Evolutionary conservation across 1,140 invertebrate genomes (phyloP).

Genomic region (Condylostylus longicornis): DNA sequence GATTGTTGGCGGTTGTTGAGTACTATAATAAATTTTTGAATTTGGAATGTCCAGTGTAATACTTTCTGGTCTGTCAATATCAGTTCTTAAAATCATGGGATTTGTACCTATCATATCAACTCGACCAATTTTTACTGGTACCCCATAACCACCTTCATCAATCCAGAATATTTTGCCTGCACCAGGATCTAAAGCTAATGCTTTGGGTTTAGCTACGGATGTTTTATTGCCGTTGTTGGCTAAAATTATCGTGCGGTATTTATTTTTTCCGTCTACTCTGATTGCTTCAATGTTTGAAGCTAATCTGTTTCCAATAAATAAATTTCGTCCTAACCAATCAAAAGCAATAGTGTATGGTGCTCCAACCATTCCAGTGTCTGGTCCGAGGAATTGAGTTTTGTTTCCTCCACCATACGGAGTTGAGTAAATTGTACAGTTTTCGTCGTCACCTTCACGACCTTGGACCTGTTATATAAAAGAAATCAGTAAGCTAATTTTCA

Average conservation of each 20-base stretch:
- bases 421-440: slow-evolving; percentile 68
- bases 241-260: slow-evolving; percentile 73
- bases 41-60: slow-evolving; percentile 73
- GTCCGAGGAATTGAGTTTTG: slow-evolving; percentile 63
- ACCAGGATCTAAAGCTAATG: slow-evolving; percentile 77
- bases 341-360: slow-evolving; percentile 82
- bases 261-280: slow-evolving; percentile 67
- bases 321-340: slow-evolving; percentile 90
- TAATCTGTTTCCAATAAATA: slow-evolving; percentile 83
- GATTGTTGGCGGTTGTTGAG: slow-evolving; percentile 55
- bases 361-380: slow-evolving; percentile 71
- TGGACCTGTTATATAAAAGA: too few species aligned
- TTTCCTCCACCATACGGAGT: slow-evolving; percentile 78
- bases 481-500: too few species aligned
- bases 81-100: slow-evolving; percentile 49
- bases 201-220: slow-evolving; percentile 75
- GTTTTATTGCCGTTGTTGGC: slow-evolving; percentile 76
- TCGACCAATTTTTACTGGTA: slow-evolving; percentile 77
- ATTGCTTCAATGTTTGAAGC: slow-evolving; percentile 89
- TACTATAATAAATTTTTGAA: slow-evolving; percentile 75
- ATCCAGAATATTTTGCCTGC: slow-evolving; percentile 91
- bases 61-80: slow-evolving; percentile 58
- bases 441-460: slow-evolving; percentile 54
- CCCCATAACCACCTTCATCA: slow-evolving; percentile 82
- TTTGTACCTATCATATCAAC: slow-evolving; percentile 89